Evolutionary conservation across 2,113 vertebrate genomes (phyloP).

Genomic region (Hippocampus guttulatus): DNA sequence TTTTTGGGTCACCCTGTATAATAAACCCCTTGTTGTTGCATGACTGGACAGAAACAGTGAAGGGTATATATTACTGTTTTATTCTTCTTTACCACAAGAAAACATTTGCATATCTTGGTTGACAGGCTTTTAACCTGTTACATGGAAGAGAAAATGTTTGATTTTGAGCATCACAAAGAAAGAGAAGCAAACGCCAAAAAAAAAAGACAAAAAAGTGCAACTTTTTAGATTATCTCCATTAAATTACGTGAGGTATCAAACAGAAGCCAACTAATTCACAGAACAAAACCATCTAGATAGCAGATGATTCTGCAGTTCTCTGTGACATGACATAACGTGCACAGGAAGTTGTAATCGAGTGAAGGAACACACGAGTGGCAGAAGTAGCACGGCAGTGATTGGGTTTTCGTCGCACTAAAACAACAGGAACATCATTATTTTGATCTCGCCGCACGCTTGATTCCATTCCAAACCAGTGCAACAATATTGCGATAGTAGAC

Average conservation of each 20-base stretch:
- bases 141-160: not conserved
- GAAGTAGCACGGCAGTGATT: not conserved
- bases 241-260: not conserved
- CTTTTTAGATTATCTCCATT: not conserved
- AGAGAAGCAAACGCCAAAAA: not conserved
- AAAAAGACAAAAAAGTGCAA: not conserved
- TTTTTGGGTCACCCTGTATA: too few species aligned
- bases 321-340: not conserved
- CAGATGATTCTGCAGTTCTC: not conserved
- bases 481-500: constrained; percentile 11
- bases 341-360: not conserved
- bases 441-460: constrained; percentile 1
- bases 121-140: not conserved
- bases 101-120: constrained; percentile 16
- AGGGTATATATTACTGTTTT: not conserved
- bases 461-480: not conserved
- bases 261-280: not conserved
- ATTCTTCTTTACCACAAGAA: not conserved
- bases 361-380: not conserved
- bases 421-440: not conserved
- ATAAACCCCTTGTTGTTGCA: not conserved
- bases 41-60: not conserved
- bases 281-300: not conserved
- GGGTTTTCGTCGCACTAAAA: not conserved
- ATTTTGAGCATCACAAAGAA: not conserved